Evolutionary conservation across 2,113 vertebrate species (phyloP).

Genomic region (Phalacrocorax pelagicus): DNA sequence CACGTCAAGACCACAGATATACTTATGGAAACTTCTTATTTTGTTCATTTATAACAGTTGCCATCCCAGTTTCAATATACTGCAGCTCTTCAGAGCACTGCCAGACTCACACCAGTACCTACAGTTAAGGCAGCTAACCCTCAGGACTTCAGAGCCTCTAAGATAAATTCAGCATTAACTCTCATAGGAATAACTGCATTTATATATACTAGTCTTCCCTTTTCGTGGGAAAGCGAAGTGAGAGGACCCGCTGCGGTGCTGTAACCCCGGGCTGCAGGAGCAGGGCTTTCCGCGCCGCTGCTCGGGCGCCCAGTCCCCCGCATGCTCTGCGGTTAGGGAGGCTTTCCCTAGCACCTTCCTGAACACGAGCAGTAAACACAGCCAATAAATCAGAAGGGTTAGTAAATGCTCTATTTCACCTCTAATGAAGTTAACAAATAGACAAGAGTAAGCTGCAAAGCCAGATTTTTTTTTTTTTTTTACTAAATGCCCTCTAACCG

Average conservation of each 20-base stretch:
- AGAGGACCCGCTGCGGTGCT: rapidly evolving
- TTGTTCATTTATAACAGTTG: background rate
- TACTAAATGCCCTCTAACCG: rapidly evolving
- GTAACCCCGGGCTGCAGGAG: background rate
- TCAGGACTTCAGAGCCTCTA: background rate
- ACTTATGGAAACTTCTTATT: rapidly evolving
- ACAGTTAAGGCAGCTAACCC: background rate
- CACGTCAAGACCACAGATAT: rapidly evolving
- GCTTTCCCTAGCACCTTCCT: background rate
- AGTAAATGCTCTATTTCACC: rapidly evolving
- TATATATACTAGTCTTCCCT: rapidly evolving
- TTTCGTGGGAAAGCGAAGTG: rapidly evolving
- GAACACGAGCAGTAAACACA: rapidly evolving
- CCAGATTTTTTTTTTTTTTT: too few relatives aligned
- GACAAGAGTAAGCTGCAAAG: rapidly evolving
- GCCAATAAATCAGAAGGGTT: rapidly evolving
- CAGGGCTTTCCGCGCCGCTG: background rate
- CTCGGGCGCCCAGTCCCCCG: background rate
- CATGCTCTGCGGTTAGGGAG: rapidly evolving
- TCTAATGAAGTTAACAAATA: rapidly evolving
- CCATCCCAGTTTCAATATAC: rapidly evolving
- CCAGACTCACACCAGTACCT: too few relatives aligned
- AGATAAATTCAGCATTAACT: rapidly evolving
- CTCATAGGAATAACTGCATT: rapidly evolving
- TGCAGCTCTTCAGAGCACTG: background rate